phyloP scores from a whole-genome alignment of 2,113 vertebrate genomes.

The Okapia johnstoni region DNA sequence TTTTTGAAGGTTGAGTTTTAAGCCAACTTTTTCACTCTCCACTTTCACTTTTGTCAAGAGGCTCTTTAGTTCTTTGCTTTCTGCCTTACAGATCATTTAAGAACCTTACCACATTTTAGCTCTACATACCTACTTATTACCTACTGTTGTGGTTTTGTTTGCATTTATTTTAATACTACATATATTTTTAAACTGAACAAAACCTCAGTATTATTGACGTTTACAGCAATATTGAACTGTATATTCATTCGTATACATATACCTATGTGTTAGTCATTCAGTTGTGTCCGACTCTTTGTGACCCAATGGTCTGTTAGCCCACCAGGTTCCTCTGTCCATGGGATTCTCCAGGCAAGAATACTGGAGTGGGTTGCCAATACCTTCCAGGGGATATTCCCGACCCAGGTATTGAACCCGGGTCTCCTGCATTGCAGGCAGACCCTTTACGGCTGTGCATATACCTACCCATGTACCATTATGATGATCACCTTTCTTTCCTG shows the following conservation, averaged over 20 bases:
- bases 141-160: background rate
- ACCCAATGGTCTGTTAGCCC: background rate
- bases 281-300: fast-evolving
- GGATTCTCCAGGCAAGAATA: background rate
- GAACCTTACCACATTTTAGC: background rate
- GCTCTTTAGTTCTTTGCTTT: background rate
- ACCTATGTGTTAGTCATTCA: background rate
- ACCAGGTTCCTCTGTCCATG: background rate
- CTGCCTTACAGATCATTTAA: background rate
- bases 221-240: background rate
- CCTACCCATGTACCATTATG: background rate
- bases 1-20: background rate
- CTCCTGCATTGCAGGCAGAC: fast-evolving
- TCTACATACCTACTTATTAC: background rate
- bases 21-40: background rate
- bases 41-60: background rate
- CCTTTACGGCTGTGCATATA: background rate
- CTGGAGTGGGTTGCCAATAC: background rate
- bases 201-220: background rate
- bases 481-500: background rate
- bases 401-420: background rate
- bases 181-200: background rate
- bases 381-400: background rate
- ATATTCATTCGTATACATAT: background rate
- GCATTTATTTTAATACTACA: background rate